Conservation (phyloP, 2,113 vertebrate genomes). For the Astur gentilis region DNA sequence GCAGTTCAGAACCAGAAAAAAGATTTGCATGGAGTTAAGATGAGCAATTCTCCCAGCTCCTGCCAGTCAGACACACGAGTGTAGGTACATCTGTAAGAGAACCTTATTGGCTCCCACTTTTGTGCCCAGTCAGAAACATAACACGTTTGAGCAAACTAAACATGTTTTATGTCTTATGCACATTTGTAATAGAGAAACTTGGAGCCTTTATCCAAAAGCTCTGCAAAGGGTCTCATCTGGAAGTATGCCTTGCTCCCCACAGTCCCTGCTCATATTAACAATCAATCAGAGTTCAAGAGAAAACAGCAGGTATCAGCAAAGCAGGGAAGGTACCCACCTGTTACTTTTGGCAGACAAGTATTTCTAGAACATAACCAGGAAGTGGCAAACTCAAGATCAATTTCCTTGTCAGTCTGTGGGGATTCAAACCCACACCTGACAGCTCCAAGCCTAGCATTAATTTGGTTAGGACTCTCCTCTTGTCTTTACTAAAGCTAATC, state of each 20-base stretch:
- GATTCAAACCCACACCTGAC: neutral
- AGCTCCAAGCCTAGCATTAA: neutral
- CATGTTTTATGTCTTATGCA: neutral
- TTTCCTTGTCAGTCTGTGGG: neutral
- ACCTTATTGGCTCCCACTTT: neutral
- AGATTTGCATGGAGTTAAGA: neutral
- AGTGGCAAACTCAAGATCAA: neutral
- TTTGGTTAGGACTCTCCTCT: neutral
- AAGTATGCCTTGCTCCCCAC: neutral
- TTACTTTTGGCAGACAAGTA: neutral
- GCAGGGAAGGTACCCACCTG: neutral
- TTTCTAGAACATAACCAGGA: neutral
- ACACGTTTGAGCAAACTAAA: neutral
- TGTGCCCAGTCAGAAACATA: neutral
- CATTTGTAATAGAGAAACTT: neutral
- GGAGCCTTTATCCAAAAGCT: neutral
- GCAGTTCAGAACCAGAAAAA: neutral
- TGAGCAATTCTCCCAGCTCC: neutral
- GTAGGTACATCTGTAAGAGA: neutral
- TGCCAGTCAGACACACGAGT: rapidly evolving
- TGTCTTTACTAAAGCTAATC: neutral
- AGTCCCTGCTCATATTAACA: neutral
- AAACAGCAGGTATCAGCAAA: neutral
- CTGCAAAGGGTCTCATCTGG: neutral
- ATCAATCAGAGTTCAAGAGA: neutral